These are phyloP conservation scores for Paedocypris sp. DNA, from an alignment of 2,113 vertebrate species.

Conservation along the genomic window DNA sequence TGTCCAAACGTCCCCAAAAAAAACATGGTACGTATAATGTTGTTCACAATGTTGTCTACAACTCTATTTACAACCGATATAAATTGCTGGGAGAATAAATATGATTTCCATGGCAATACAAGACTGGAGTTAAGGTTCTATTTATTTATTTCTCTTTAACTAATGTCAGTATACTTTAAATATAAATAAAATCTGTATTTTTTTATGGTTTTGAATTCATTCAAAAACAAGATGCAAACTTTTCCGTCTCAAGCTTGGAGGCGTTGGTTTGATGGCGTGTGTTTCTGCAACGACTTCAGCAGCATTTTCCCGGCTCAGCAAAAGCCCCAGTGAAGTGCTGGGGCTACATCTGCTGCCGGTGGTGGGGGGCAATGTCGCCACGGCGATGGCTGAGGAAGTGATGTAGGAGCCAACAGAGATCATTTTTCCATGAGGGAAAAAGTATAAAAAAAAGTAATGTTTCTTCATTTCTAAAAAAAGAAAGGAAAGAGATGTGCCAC, in stretches of 20 bases:
- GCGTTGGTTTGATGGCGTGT: neutral
- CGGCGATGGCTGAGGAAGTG: conserved; percentile 30
- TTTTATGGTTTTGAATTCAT: no score
- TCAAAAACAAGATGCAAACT: neutral
- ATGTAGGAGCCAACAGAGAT: conserved; percentile 29
- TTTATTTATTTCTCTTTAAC: no score
- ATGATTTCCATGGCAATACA: no score
- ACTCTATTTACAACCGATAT: no score
- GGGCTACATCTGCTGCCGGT: conserved; percentile 33
- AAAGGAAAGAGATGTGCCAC: neutral
- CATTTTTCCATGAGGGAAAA: conserved; percentile 12
- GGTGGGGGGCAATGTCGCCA: conserved; percentile 32
- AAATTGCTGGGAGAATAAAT: no score
- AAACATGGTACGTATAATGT: no score
- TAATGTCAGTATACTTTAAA: no score
- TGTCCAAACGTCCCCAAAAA: no score
- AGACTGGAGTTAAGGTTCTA: no score
- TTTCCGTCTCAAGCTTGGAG: neutral
- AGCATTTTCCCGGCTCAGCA: conserved; percentile 28
- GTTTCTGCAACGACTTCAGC: neutral
- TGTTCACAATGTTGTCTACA: no score
- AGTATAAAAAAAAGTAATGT: neutral
- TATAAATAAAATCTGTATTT: no score
- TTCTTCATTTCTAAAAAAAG: neutral
- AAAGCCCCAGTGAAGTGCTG: conserved; percentile 17